Percentiles rank a stretch among this genome's conserved stretches.
These are phyloP conservation scores for Oryzias javanicus DNA, from an alignment of 2,113 vertebrate genomes.

Conservation along the genomic window DNA sequence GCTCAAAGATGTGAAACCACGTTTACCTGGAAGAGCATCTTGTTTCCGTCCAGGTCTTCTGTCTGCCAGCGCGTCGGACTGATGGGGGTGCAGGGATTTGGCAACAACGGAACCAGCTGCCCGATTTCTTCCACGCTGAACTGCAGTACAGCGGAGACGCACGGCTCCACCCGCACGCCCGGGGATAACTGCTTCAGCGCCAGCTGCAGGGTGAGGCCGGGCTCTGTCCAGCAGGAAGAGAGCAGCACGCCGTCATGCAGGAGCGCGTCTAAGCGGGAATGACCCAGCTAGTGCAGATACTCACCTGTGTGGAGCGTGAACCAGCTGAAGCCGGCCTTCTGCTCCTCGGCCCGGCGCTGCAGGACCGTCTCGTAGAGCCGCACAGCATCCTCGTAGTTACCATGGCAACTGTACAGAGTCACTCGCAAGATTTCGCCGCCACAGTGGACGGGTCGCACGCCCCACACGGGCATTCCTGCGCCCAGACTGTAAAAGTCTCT, in stretches of 20 bases:
- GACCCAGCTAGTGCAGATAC: background rate
- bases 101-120: constrained; percentile 91
- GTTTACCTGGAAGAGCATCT: constrained; percentile 88
- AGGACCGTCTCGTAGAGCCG: constrained; percentile 89
- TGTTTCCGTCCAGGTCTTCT: constrained; percentile 91
- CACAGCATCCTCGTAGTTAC: constrained; percentile 88
- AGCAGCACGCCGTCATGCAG: background rate
- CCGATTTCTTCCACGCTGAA: constrained; percentile 89
- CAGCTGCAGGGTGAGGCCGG: constrained; percentile 80
- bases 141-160: constrained; percentile 83
- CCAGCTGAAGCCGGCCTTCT: constrained; percentile 80
- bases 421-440: constrained; percentile 85
- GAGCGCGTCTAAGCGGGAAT: background rate
- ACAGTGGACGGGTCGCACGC: constrained; percentile 79
- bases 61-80: constrained; percentile 93
- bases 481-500: constrained; percentile 89
- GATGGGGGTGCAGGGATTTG: constrained; percentile 90
- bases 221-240: constrained; percentile 10
- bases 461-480: constrained; percentile 89
- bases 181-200: constrained; percentile 86
- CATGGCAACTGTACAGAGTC: constrained; percentile 85
- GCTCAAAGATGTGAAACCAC: background rate
- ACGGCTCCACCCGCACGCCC: constrained; percentile 78
- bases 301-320: constrained; percentile 76
- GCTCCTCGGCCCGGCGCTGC: constrained; percentile 77